phyloP scores from a whole-genome alignment of 1,140 invertebrate genomes.

The Dysdera silvatica region DNA sequence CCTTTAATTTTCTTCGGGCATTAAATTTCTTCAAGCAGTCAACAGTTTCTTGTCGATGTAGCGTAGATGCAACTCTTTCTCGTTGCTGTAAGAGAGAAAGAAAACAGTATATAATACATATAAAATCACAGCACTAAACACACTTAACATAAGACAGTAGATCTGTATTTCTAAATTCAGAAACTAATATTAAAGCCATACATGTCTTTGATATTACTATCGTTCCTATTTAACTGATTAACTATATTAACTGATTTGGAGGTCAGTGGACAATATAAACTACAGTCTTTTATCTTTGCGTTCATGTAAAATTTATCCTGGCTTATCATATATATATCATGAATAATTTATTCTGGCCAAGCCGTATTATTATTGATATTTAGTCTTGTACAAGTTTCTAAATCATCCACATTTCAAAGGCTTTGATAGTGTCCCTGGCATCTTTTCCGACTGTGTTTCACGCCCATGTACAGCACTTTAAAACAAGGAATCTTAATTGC shows the following conservation, averaged over 20 bases:
- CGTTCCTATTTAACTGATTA: neutral
- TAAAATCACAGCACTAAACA: neutral
- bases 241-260: neutral
- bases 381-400: no score
- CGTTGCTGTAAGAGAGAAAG: conserved; percentile 57
- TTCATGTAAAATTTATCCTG: no score
- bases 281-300: neutral
- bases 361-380: no score
- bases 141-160: neutral
- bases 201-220: neutral
- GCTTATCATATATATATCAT: no score
- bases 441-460: no score
- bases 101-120: neutral
- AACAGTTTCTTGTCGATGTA: conserved; percentile 98
- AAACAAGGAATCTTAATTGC: no score
- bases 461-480: no score
- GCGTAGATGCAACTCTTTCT: conserved; percentile 93
- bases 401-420: no score
- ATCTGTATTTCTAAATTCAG: neutral
- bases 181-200: neutral
- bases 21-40: conserved; percentile 99
- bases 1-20: conserved; percentile 94
- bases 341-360: no score
- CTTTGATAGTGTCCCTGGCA: no score
- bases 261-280: neutral